Evolutionary conservation across 2,113 vertebrate species (phyloP).

Genomic region (Synchiropus splendidus): DNA sequence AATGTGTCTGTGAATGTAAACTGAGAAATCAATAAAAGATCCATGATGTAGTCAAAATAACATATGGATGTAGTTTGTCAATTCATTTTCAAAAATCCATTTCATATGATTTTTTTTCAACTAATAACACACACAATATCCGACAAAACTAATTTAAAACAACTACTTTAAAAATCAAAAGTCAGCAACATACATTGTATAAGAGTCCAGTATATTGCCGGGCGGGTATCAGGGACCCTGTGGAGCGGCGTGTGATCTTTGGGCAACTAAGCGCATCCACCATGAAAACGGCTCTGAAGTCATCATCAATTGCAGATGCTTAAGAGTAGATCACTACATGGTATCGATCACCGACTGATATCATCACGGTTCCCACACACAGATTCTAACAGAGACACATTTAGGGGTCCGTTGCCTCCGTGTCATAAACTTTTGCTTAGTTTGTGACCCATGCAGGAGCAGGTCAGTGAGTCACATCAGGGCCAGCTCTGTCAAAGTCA

Average conservation of each 20-base stretch:
- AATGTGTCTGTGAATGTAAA: no score
- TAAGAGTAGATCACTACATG: slow-evolving; percentile 21
- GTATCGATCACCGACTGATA: slow-evolving; percentile 38
- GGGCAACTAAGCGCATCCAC: slow-evolving; percentile 15
- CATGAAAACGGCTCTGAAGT: slow-evolving; percentile 9
- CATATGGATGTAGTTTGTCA: no score
- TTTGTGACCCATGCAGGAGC: slow-evolving; percentile 61
- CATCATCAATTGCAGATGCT: slow-evolving; percentile 21
- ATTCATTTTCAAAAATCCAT: no score
- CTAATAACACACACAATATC: no score
- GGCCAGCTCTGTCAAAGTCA: slow-evolving; percentile 44
- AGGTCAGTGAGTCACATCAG: slow-evolving; percentile 54
- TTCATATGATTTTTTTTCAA: no score
- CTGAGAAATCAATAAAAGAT: no score
- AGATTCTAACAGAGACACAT: slow-evolving; percentile 42
- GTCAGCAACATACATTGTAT: no score
- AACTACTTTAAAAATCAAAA: no score
- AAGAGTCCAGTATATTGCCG: no score
- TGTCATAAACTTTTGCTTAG: slow-evolving; percentile 54
- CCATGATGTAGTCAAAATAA: no score
- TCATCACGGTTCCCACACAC: slow-evolving; percentile 21
- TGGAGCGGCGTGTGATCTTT: background rate
- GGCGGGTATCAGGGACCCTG: no score
- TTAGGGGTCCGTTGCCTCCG: slow-evolving; percentile 28
- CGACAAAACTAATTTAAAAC: no score